A percentile compares a stretch with the other conserved stretches of the same genome.
Conservation (phyloP, 2,113 vertebrate genomes). For the Chrysemys picta region DNA sequence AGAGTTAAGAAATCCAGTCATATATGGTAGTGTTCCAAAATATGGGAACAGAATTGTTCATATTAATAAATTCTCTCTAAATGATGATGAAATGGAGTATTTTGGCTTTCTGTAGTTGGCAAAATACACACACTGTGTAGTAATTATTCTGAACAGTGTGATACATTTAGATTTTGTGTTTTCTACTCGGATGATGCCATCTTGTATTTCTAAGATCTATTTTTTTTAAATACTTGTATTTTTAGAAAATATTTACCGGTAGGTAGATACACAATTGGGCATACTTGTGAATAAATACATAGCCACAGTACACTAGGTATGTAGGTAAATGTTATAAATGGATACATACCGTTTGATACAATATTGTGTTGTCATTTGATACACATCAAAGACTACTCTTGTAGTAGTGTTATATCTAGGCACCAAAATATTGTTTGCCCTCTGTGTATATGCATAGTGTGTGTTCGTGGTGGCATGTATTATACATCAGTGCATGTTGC, state of each 20-base stretch:
- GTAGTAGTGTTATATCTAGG: background rate
- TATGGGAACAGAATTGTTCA: background rate
- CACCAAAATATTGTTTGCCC: background rate
- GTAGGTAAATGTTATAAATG: background rate
- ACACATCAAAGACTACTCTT: background rate
- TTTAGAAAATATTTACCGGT: background rate
- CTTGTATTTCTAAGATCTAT: background rate
- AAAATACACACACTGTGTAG: accelerated
- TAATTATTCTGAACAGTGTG: background rate
- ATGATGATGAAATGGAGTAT: background rate
- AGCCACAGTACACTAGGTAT: background rate
- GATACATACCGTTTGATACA: background rate
- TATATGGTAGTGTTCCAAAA: background rate
- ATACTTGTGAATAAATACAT: background rate
- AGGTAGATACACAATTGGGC: background rate
- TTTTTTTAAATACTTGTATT: background rate
- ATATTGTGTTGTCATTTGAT: background rate
- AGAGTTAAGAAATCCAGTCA: background rate
- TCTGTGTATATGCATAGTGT: background rate
- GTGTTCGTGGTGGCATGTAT: background rate
- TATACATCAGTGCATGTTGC: background rate
- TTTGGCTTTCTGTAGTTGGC: background rate
- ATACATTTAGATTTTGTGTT: accelerated
- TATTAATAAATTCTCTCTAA: background rate
- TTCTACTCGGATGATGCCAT: background rate